Base-by-base conservation (phyloP, 35 echinoderm and acorn worm genomes). In the Apostichopus parvimensis region DNA sequence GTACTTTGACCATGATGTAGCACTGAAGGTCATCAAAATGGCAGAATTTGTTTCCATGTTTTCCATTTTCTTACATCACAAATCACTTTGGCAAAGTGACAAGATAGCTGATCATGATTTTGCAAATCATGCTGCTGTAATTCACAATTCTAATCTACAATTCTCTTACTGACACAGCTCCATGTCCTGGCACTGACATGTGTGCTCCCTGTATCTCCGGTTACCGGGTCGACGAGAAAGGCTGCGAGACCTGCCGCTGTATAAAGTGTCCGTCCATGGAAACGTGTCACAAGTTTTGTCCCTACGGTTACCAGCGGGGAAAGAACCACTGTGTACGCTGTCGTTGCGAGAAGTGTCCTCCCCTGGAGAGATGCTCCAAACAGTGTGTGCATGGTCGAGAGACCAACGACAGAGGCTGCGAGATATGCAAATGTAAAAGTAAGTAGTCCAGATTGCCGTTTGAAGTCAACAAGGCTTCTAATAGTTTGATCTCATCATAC, bases 351-450 rank as follows among this genome's bases (percentile, higher is more conserved):
- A 95, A 91, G 72, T 98, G 97, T 73, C 92, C 94, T 5, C 87
- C 79, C 17, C 9, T 96, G 24, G 52, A 83, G 28, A 87, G 92
- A 25, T 98, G 97, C 87, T 85, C 55, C 65, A 95, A 96, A 54
- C 86, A 92, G 22, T 98, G 97, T 84, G 87, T 95, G 13, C 93
- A 94, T 64, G 97, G 97, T 2, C 85, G 94, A 56, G 95, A 96
- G 73, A 91, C 91, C 24, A 95, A 96, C 62, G 97, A 98, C 80
- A 90, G 94, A 54, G 97, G 97, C 26, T 98, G 97, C 57, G 24
- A 94, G 64, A 92, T 98, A 13, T 98, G 97, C 88, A 96, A 96
- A 92, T 98, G 97, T 86, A 92, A 94, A 94, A 93, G 97, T 98
- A 93, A 87, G 78, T 18, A 90, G 93, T 11, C 14, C 8, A 82